Base-by-base conservation (phyloP, 2,113 vertebrate genomes). In the Leptobrachium leishanense region DNA sequence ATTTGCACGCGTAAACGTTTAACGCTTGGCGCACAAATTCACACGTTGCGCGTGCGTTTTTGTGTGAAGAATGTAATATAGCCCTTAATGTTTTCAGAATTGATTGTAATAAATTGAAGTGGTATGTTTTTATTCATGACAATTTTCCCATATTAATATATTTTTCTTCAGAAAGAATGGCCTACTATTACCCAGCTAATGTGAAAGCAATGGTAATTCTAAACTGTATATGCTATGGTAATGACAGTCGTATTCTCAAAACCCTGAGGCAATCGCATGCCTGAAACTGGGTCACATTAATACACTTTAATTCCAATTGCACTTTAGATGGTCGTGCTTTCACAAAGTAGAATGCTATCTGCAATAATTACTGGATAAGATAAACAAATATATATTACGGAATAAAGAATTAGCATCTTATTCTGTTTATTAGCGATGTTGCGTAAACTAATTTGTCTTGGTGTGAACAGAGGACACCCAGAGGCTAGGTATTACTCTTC, bases 331-430 rank as follows among this genome's bases (percentile, higher is more conserved):
- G n/a, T 20, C 62, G 39, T 31, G 6, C 15, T 39, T 64, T 31
- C 2, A 31, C 4, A 64, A 13, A 31, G 10, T 31, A 31, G 13
- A 3, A 20, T 39, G 31, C 20, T 6, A 31, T 2, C 15, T 64
- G 31, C 2, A 20, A 64, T 64, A 64, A 64, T 39, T 3, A 64
- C n/a, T 31, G 62, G 6, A 10, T 31, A 64, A 6, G 39, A 31
- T 0, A 39, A 31, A 31, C 20, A 31, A 31, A 64, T 31, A 20
- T 64, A 31, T 64, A 59, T 59, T 65, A 43, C 42, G 44, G 31
- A 40, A 54, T 74, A 31, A 68, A 10, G 42, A 70, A 69, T 77
- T 62, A 41, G 54, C 66, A 62, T 62, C 62, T 77, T 70, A 50
- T 70, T 62, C 43, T 20, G 42, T 12, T 50, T 50, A 62, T 77